Base-by-base conservation (phyloP, 2,113 vertebrate genomes). In the Pteropus alecto region DNA sequence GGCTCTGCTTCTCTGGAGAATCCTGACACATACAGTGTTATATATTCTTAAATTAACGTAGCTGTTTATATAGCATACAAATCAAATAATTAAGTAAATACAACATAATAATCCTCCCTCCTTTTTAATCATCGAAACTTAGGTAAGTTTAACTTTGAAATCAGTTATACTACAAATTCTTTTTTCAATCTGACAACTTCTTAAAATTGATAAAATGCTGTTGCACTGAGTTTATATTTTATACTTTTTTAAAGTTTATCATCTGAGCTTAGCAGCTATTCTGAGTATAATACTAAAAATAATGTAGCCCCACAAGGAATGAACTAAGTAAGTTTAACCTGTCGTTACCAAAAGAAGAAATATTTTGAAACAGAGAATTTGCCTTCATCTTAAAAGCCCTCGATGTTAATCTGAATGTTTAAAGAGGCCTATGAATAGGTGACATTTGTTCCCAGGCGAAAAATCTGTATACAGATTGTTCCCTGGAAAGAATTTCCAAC, bases 401-500 rank as follows among this genome's bases (percentile, higher is more conserved):
- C 91, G 73, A 81, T 4, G 4, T 87, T 68, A 63, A 88, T 70
- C 26, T 70, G 68, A 84, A 73, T 54, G 63, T 86, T 84, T 78
- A 73, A 38, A 85, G 73, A 94, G 43, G 6, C 11, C 35, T 70
- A n/a, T 58, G 65, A 48, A 51, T 89, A 48, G 77, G 61, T 81
- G 48, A 54, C 89, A 56, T 67, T 70, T 93, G 73, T 94, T 94
- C 68, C 58, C 78, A 97, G 92, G 58, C 38, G 87, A 35, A 94
- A 78, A 84, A 83, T 35, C 74, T 87, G 38, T 87, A 96, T 35
- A 94, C 78, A 90, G 93, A 91, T 63, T 90, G 86, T 83, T 85
- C 85, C 56, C 82, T 93, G 83, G 93, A 94, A 97, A 97, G 58
- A 96, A 97, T 87, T 95, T 96, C 93, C 83, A 92, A 89, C 68